These are phyloP conservation scores for Scelioninae gen. 1 DNA, from an alignment of 2,888 invertebrate genomes.

Conservation along the genomic window DNA sequence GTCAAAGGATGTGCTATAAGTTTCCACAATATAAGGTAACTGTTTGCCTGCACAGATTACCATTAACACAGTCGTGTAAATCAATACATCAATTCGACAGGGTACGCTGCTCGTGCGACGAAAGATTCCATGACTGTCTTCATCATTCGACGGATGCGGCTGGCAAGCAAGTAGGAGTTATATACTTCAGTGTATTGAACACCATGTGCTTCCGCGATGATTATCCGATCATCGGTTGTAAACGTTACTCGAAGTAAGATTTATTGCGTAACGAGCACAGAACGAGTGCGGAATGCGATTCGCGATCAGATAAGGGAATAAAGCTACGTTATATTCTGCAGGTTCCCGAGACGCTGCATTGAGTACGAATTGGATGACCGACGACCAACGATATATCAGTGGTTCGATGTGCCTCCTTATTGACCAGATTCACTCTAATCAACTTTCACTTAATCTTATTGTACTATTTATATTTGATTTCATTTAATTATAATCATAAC, in stretches of 20 bases:
- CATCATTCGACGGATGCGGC: slow-evolving; percentile 77
- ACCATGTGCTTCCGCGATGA: slow-evolving; percentile 87
- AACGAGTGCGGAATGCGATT: slow-evolving; percentile 53
- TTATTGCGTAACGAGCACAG: slow-evolving; percentile 60
- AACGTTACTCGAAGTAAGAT: slow-evolving; percentile 85
- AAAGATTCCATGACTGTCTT: slow-evolving; percentile 85
- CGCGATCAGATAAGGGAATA: slow-evolving; percentile 53
- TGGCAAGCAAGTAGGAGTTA: slow-evolving; percentile 81
- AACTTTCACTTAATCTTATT: slow-evolving; percentile 29
- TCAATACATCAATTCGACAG: slow-evolving; percentile 75
- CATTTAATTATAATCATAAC: too few species aligned
- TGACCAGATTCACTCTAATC: slow-evolving; percentile 64
- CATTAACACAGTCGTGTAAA: slow-evolving; percentile 37
- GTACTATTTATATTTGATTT: too few species aligned
- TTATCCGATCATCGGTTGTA: slow-evolving; percentile 86
- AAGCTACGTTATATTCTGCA: slow-evolving; percentile 67
- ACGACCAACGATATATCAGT: slow-evolving; percentile 79
- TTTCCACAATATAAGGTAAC: neutral
- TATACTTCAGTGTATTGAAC: slow-evolving; percentile 86
- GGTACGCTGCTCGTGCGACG: slow-evolving; percentile 86
- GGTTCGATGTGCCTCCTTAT: slow-evolving; percentile 81
- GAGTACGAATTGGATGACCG: slow-evolving; percentile 80
- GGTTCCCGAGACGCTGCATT: slow-evolving; percentile 78
- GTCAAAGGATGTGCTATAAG: neutral
- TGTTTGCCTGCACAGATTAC: slow-evolving; percentile 20